Conservation (phyloP, 2,113 vertebrate species). For the Craseonycteris thonglongyai region DNA sequence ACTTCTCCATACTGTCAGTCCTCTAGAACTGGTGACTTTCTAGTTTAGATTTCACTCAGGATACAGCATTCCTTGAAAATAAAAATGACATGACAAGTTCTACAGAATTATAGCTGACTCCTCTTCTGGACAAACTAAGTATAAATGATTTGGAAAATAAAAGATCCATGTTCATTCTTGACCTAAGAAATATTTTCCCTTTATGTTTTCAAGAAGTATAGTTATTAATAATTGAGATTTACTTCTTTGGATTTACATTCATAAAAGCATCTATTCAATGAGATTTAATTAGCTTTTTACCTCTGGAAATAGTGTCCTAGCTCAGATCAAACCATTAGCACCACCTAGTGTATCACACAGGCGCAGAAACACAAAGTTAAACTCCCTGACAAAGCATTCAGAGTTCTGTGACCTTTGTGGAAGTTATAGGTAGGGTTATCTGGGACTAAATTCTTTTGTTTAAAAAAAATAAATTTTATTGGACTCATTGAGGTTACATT, state of each 20-base stretch:
- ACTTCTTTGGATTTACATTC: not conserved
- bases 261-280: not conserved
- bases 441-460: not conserved
- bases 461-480: too few relatives aligned
- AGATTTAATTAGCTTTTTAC: not conserved
- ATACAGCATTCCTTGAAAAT: slow-evolving; percentile 14
- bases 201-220: slow-evolving; percentile 14
- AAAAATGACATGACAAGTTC: not conserved
- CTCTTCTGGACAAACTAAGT: slow-evolving; percentile 19
- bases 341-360: slow-evolving; percentile 43
- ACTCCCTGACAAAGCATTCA: not conserved
- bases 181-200: not conserved
- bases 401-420: not conserved
- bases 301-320: not conserved
- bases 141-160: not conserved
- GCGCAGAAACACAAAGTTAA: not conserved
- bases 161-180: not conserved
- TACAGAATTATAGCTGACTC: not conserved
- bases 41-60: not conserved
- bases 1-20: slow-evolving; percentile 26
- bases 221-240: not conserved
- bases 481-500: too few relatives aligned
- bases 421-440: not conserved
- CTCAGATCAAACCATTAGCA: not conserved
- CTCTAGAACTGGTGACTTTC: not conserved